Evolutionary conservation across 2,888 invertebrate genomes (phyloP), one percentile per base, ranked within the genome.

Genomic region (Sialis lutaria): DNA sequence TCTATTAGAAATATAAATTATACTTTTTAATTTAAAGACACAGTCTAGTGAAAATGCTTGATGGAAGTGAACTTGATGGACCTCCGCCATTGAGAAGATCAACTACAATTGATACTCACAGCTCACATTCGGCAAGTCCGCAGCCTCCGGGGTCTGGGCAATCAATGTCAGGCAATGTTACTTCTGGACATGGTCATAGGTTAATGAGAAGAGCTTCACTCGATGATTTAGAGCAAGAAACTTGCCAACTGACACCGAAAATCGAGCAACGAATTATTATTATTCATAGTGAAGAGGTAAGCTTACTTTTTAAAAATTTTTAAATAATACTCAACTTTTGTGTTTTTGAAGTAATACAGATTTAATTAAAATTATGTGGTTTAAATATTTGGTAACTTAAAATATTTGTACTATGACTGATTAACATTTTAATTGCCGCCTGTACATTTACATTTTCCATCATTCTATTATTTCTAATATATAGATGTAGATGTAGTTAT

Each of bases 211-310:
- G 84, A 46, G 84, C 84, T 5, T 85, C 83, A 1, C 60, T 86
- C 39, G 87, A 88, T 56, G 87, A 87, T 55, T 67, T 88, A 45
- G 91, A 91, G 59, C 79, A 82, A 54, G 81, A 82, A 56, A 79
- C 83, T 1, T 86, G 86, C 60, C 82, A 83, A 52, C 65, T 91
- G 52, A 81, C 86, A 33, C 91, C 91, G 0, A 77, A 76, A 60
- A 67, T 84, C 2, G 89, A 91, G 57, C 83, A 86, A 56, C 70
- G 91, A 55, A 91, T 91, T 54, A 70, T 85, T 10, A 65, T 82
- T 31, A 71, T 88, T 34, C 76, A 74, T 55, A 80, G 74, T 53
- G 78, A 80, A 34, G 82, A 87, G 74, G 88, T 88, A 60, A 61
- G 58, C 13, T 12, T 22, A 22, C 22, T 22, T 22, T 42, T 31